These are phyloP conservation scores for Ectropis crepuscularia DNA, from an alignment of 2,888 invertebrate genomes.

Conservation along the genomic window DNA sequence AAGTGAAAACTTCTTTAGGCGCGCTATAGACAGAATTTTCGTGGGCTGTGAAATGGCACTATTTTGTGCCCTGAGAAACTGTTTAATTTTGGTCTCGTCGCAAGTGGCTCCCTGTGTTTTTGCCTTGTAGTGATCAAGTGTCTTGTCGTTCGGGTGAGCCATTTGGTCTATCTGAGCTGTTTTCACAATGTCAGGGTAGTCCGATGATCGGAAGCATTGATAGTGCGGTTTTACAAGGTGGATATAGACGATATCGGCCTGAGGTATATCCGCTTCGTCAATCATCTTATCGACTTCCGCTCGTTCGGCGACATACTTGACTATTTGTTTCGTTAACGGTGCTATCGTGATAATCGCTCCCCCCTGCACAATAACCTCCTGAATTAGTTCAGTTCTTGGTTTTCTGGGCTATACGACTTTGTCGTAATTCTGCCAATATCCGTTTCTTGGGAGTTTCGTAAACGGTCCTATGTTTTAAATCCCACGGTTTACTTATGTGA, in stretches of 20 bases:
- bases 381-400: too few relatives aligned
- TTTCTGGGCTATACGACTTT: too few relatives aligned
- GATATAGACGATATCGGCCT: neutral
- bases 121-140: neutral
- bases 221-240: neutral
- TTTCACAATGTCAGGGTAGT: neutral
- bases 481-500: too few relatives aligned
- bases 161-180: constrained; percentile 8
- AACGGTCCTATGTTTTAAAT: too few relatives aligned
- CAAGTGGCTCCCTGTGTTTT: too few relatives aligned
- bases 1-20: too few relatives aligned
- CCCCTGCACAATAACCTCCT: constrained; percentile 1
- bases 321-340: neutral
- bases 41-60: too few relatives aligned
- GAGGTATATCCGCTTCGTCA: neutral
- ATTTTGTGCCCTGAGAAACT: too few relatives aligned
- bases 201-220: neutral
- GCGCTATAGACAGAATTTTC: too few relatives aligned
- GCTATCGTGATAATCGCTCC: neutral
- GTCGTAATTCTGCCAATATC: too few relatives aligned
- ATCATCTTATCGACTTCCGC: neutral
- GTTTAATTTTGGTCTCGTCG: too few relatives aligned
- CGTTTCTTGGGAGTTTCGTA: too few relatives aligned
- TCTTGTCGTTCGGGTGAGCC: neutral
- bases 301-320: neutral